Conservation (phyloP, 2,797 vertebrate genomes). For the Ctenochaetus hawaiiensis region DNA sequence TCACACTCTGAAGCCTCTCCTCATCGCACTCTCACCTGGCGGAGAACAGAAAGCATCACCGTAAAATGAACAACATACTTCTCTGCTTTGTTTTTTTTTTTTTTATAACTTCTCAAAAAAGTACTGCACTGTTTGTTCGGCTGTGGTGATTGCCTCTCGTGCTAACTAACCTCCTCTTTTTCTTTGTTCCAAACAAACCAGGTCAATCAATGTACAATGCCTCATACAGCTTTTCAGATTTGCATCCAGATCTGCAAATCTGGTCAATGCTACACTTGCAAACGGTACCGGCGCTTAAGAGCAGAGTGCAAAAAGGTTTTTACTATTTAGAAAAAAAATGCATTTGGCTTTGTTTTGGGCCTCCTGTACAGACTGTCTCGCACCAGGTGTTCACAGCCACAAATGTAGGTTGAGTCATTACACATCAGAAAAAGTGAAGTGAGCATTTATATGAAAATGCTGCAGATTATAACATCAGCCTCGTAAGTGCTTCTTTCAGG, state of each 20-base stretch:
- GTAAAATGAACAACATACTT: not conserved
- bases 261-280: not conserved
- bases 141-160: not conserved
- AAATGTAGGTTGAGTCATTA: conserved; percentile 10
- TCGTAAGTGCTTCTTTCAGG: conserved; percentile 1
- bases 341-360: not conserved
- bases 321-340: not conserved
- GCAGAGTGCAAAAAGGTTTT: not conserved
- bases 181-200: conserved; percentile 20
- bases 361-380: not conserved
- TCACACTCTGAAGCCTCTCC: conserved; percentile 86
- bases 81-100: not conserved
- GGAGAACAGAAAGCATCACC: conserved; percentile 20
- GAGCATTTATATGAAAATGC: conserved; percentile 15
- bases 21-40: conserved; percentile 85
- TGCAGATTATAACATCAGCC: conserved; percentile 13
- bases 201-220: not conserved
- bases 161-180: conserved; percentile 9
- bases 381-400: conserved; percentile 11
- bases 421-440: conserved; percentile 10
- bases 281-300: not conserved
- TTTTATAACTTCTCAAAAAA: conserved; percentile 8
- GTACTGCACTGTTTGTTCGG: conserved; percentile 1
- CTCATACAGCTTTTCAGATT: not conserved
- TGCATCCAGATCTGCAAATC: not conserved